A percentile compares a stretch with the other conserved stretches of the same genome.
These are phyloP conservation scores for Parus major DNA, from an alignment of 2,113 vertebrate species.

Conservation along the genomic window DNA sequence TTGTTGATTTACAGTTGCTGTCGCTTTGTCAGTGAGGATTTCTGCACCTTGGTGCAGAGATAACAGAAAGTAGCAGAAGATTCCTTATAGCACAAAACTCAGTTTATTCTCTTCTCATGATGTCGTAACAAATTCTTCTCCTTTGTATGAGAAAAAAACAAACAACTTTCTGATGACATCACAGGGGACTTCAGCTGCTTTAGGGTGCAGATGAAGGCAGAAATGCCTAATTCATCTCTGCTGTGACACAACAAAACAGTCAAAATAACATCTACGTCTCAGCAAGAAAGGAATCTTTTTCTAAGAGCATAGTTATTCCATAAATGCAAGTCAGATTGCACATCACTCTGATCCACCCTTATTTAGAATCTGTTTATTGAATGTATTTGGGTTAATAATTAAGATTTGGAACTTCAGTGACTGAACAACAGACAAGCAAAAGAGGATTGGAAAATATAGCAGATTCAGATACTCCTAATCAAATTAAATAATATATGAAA, in stretches of 20 bases:
- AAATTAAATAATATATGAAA: background rate
- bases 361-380: conserved; percentile 73
- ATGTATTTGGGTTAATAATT: conserved; percentile 72
- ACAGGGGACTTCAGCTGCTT: conserved; percentile 59
- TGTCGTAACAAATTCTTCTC: conserved; percentile 63
- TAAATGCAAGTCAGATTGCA: conserved; percentile 67
- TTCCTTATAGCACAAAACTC: conserved; percentile 48
- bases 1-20: conserved; percentile 41
- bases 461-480: conserved; percentile 38
- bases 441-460: conserved; percentile 48
- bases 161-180: conserved; percentile 72
- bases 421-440: conserved; percentile 63
- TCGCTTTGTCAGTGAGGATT: conserved; percentile 47
- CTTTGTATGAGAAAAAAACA: conserved; percentile 6
- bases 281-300: conserved; percentile 65
- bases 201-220: conserved; percentile 49
- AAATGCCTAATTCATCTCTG: conserved; percentile 63
- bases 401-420: conserved; percentile 67
- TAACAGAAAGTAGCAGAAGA: conserved; percentile 51
- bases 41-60: background rate
- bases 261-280: conserved; percentile 66
- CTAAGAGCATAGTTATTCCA: conserved; percentile 66
- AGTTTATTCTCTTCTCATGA: conserved; percentile 51
- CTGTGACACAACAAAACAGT: conserved; percentile 59
- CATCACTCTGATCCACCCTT: conserved; percentile 66